Evolutionary conservation across 2,888 invertebrate genomes (phyloP).

Genomic region (Parnassius apollo): DNA sequence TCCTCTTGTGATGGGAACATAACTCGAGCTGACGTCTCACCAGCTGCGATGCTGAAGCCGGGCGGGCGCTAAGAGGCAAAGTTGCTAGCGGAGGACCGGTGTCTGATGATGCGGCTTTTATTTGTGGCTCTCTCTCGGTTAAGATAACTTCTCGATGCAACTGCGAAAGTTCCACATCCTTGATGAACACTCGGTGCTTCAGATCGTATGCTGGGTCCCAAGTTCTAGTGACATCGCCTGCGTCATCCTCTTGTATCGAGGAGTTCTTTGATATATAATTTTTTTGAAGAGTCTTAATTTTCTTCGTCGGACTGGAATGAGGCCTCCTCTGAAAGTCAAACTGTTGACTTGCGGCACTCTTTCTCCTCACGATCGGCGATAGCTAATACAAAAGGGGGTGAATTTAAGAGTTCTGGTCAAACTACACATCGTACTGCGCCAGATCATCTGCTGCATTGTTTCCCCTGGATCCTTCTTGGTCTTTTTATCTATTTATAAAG

Average conservation of each 20-base stretch:
- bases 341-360: slow-evolving; percentile 51
- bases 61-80: slow-evolving; percentile 45
- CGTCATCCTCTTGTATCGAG: slow-evolving; percentile 51
- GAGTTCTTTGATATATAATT: slow-evolving; percentile 47
- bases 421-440: no score
- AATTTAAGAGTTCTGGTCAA: no score
- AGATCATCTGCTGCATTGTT: no score
- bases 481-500: no score
- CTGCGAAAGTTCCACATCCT: slow-evolving; percentile 51
- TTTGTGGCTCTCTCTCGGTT: slow-evolving; percentile 43
- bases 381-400: slow-evolving; percentile 37
- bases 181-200: slow-evolving; percentile 48
- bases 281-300: slow-evolving; percentile 40
- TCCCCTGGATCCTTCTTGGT: no score
- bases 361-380: slow-evolving; percentile 64
- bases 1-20: slow-evolving; percentile 49
- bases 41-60: slow-evolving; percentile 65
- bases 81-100: slow-evolving; percentile 40
- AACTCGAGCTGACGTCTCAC: slow-evolving; percentile 65
- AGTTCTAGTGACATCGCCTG: slow-evolving; percentile 49
- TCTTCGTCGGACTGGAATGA: slow-evolving; percentile 69
- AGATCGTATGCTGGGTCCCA: slow-evolving; percentile 46
- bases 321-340: slow-evolving; percentile 69
- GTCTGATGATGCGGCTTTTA: slow-evolving; percentile 48
- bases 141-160: slow-evolving; percentile 58